Evolutionary conservation across 2,888 invertebrate genomes (phyloP).

Genomic region (Siphlonurus alternatus): DNA sequence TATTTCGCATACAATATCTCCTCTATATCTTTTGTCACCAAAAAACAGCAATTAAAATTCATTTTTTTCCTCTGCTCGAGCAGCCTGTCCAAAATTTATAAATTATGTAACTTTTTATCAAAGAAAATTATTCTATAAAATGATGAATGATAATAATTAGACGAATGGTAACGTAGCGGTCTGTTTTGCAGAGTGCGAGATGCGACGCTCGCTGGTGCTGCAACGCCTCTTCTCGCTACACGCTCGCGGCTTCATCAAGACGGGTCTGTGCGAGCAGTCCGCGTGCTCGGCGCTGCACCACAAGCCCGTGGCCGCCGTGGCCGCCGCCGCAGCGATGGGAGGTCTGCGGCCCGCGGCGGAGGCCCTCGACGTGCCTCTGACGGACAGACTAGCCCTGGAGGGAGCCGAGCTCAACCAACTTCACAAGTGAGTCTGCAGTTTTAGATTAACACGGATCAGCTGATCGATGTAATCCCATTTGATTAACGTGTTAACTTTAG

Average conservation of each 20-base stretch:
- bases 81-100: no score
- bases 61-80: no score
- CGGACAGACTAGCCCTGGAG: conserved; percentile 18
- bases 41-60: no score
- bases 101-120: no score
- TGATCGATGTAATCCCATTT: no score
- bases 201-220: conserved; percentile 19
- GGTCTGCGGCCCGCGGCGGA: conserved; percentile 7
- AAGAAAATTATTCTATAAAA: no score
- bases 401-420: conserved; percentile 20
- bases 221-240: conserved; percentile 20
- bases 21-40: no score
- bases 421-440: conserved; percentile 19
- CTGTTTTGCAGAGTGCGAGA: conserved; percentile 20
- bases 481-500: no score
- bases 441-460: no score
- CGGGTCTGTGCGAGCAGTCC: conserved; percentile 18
- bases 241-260: conserved; percentile 20
- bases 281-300: conserved; percentile 6
- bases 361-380: conserved; percentile 17
- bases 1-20: no score
- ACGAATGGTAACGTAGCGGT: no score
- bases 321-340: conserved; percentile 1
- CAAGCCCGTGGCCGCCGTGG: not conserved
- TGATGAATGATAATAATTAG: no score